These are phyloP conservation scores for Corydoras sp. DNA, from an alignment of 2,113 vertebrate species.

Conservation along the genomic window DNA sequence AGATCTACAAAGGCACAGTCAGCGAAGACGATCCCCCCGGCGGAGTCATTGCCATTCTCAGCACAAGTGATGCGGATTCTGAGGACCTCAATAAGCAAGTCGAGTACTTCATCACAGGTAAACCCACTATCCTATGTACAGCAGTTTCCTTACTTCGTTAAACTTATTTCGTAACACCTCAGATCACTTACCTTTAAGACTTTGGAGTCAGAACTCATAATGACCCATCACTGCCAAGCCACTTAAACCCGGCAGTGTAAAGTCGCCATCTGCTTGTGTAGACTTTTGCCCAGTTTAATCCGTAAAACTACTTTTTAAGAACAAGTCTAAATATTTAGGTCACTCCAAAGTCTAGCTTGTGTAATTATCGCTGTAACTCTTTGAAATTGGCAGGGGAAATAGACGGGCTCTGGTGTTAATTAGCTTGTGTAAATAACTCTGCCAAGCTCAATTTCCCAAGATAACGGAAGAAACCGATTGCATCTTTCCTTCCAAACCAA, in stretches of 20 bases:
- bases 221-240: constrained; percentile 11
- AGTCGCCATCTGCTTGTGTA: constrained; percentile 52
- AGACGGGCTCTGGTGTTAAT: constrained; percentile 51
- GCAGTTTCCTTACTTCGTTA: no score
- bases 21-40: constrained; percentile 92
- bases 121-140: constrained; percentile 14
- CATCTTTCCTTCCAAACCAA: constrained; percentile 1
- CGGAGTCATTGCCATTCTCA: constrained; percentile 86
- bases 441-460: constrained; percentile 46
- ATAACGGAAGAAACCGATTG: constrained; percentile 29
- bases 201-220: constrained; percentile 5
- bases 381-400: constrained; percentile 48
- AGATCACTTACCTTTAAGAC: no score
- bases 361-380: constrained; percentile 51
- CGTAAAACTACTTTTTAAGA: constrained; percentile 42
- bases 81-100: constrained; percentile 86
- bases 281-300: constrained; percentile 43
- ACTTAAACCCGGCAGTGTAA: constrained; percentile 28
- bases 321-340: constrained; percentile 52
- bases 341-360: constrained; percentile 44
- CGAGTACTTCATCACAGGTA: constrained; percentile 92
- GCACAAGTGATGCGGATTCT: constrained; percentile 85
- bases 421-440: constrained; percentile 47
- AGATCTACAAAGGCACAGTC: constrained; percentile 96
- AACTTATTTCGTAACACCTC: no score